Conservation (phyloP, 2,888 invertebrate species). For the Embidobia sp. region DNA sequence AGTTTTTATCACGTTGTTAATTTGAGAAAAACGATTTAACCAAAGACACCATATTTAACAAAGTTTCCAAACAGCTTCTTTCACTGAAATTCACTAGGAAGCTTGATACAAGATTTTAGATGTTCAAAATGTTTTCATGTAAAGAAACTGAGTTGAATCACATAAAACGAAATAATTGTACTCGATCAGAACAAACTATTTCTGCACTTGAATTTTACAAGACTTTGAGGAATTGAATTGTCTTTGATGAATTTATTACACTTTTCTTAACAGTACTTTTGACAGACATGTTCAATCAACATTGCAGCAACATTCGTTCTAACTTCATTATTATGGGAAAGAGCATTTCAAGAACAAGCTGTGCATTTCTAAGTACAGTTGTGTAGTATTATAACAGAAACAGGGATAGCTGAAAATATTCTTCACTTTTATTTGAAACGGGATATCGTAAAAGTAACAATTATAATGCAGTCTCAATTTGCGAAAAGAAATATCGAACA, state of each 20-base stretch:
- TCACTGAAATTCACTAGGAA: too few relatives aligned
- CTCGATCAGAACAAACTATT: too few relatives aligned
- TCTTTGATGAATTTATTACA: slow-evolving; percentile 2
- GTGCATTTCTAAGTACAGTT: slow-evolving; percentile 20
- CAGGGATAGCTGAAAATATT: slow-evolving; percentile 15
- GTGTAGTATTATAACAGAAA: slow-evolving; percentile 5
- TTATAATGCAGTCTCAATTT: neutral
- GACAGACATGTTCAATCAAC: slow-evolving; percentile 32
- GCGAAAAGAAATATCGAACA: neutral
- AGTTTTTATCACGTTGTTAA: too few relatives aligned
- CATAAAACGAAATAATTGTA: too few relatives aligned
- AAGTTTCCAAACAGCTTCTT: too few relatives aligned
- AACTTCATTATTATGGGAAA: slow-evolving; percentile 29
- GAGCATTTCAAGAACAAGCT: slow-evolving; percentile 31
- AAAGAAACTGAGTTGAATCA: too few relatives aligned
- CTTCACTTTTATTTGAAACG: neutral
- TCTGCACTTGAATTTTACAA: too few relatives aligned
- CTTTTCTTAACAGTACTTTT: slow-evolving; percentile 14
- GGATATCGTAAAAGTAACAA: too few relatives aligned
- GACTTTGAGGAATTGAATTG: slow-evolving; percentile 2
- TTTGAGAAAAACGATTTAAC: too few relatives aligned
- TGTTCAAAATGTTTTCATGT: too few relatives aligned
- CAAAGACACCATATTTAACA: too few relatives aligned
- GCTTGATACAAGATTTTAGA: too few relatives aligned
- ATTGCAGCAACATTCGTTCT: slow-evolving; percentile 29